These are phyloP conservation scores for Oreochromis mossambicus DNA, from an alignment of 2,797 vertebrate species.

Conservation along the genomic window DNA sequence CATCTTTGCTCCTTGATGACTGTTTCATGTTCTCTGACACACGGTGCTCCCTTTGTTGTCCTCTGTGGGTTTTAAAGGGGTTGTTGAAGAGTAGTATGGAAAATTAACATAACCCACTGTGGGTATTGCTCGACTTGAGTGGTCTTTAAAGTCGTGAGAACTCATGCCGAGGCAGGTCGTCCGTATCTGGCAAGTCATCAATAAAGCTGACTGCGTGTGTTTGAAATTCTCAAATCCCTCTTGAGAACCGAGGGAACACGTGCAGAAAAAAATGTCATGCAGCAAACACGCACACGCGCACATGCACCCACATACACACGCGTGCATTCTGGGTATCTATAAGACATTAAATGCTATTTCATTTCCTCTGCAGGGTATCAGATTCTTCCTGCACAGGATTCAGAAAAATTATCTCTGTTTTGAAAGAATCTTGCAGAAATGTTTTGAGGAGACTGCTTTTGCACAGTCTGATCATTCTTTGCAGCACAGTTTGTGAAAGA, in stretches of 20 bases:
- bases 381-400: background rate
- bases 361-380: background rate
- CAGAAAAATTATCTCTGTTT: background rate
- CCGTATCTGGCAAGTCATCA: slow-evolving; percentile 55
- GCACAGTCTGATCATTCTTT: background rate
- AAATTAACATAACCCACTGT: slow-evolving; percentile 41
- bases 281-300: background rate
- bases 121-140: slow-evolving; percentile 1
- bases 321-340: background rate
- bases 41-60: slow-evolving; percentile 39
- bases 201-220: slow-evolving; percentile 31
- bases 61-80: background rate
- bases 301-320: accelerated
- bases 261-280: slow-evolving; percentile 5
- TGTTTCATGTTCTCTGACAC: slow-evolving; percentile 14
- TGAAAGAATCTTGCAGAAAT: background rate
- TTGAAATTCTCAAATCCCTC: slow-evolving; percentile 44
- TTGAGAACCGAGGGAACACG: background rate
- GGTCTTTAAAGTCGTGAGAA: slow-evolving; percentile 43
- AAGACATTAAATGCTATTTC: background rate
- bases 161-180: slow-evolving; percentile 37
- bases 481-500: background rate
- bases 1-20: slow-evolving; percentile 12
- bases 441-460: background rate
- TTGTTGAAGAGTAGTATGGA: background rate